phyloP scores from a whole-genome alignment of 2,113 vertebrate species.

The Lagopus leucura region DNA sequence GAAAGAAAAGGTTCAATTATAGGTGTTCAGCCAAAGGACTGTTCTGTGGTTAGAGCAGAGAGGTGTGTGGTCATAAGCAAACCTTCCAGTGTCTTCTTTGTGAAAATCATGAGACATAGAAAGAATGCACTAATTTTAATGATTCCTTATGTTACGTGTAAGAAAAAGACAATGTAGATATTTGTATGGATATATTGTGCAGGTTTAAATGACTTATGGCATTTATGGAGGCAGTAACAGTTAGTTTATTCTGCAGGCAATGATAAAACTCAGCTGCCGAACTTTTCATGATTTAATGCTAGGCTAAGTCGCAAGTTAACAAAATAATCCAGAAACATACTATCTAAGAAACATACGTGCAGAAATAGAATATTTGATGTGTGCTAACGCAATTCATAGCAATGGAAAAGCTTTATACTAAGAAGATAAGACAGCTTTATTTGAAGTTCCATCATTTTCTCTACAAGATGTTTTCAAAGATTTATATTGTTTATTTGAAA shows the following conservation, averaged over 20 bases:
- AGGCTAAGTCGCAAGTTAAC: not conserved
- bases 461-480: conserved; percentile 2
- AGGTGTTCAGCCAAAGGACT: not conserved
- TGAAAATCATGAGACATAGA: not conserved
- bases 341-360: conserved; percentile 32
- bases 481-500: not conserved
- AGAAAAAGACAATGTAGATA: not conserved
- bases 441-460: not conserved
- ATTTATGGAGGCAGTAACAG: not conserved
- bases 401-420: not conserved
- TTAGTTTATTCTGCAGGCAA: not conserved
- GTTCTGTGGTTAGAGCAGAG: not conserved
- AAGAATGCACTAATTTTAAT: not conserved
- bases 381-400: conserved; percentile 2
- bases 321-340: conserved; percentile 26
- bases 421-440: not conserved
- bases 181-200: not conserved
- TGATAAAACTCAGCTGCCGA: not conserved
- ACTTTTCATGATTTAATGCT: conserved; percentile 20
- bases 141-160: not conserved
- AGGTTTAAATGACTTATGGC: not conserved
- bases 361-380: conserved; percentile 24
- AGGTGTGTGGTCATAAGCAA: not conserved
- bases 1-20: not conserved
- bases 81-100: not conserved